phyloP scores from a whole-genome alignment of 2,797 vertebrate genomes.

The Loris lydekkerianus region DNA sequence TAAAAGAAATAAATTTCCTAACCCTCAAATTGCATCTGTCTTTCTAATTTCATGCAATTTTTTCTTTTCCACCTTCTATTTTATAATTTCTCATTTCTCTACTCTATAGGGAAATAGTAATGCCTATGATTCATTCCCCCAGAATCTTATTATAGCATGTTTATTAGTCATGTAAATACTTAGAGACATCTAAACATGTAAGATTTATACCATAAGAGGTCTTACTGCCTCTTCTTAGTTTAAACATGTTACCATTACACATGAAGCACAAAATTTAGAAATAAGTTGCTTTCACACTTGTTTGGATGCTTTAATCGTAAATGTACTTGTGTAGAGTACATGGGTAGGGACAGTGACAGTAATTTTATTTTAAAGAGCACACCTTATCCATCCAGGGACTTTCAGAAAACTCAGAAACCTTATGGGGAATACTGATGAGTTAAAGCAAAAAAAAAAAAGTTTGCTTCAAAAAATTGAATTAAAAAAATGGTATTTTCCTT shows the following conservation, averaged over 20 bases:
- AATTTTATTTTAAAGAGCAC: background rate
- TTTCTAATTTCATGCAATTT: background rate
- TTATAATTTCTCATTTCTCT: background rate
- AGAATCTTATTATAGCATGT: background rate
- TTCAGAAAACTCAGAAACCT: slow-evolving; percentile 4
- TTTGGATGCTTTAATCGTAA: background rate
- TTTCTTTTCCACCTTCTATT: background rate
- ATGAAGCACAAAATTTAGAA: background rate
- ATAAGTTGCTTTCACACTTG: background rate
- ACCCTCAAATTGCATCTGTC: background rate
- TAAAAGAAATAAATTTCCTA: background rate
- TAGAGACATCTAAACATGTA: background rate
- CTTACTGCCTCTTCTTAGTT: background rate
- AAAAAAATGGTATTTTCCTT: background rate
- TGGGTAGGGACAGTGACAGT: background rate
- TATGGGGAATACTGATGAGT: background rate
- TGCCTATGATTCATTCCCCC: background rate
- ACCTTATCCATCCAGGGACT: background rate
- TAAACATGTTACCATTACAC: background rate
- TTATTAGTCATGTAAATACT: background rate
- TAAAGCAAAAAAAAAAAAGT: slow-evolving; percentile 25
- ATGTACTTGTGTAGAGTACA: background rate
- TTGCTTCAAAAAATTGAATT: background rate
- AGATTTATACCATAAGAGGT: background rate
- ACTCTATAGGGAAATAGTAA: background rate